Evolutionary conservation across 2,113 vertebrate genomes (phyloP), one percentile per base, ranked within the genome.

Genomic region (Panurus biarmicus): DNA sequence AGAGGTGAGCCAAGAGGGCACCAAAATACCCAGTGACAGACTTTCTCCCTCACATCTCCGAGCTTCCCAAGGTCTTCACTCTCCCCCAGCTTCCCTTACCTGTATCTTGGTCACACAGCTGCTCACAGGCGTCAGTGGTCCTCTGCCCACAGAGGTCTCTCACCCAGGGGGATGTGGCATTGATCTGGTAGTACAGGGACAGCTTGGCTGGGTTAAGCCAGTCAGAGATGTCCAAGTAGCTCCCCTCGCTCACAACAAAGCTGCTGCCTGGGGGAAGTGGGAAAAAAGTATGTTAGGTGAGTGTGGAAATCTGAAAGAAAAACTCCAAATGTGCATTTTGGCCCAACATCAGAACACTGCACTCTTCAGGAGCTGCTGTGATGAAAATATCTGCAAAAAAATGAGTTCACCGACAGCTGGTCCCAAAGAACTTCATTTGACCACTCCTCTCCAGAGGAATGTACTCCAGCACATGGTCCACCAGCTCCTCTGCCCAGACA

Each of bases 201-300:
- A 99, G 97, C 95, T 99, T 99, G 87, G 99, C 99, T 7, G 99
- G 99, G 94, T 99, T 99, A 36, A 99, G 95, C 99, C 99, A 99
- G 95, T 99, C 99, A 0, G 99, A 99, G 71, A 99, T 98, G 85
- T 99, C 99, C 98, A 99, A 94, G 97, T 98, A 99, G 96, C 99
- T 99, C 60, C 99, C 99, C 97, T 99, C 98, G 2, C 98, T 99
- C 93, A 99, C 98, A 77, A 99, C 99, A 25, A 99, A 99, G 97
- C 99, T 99, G 97, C 99, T 99, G 60, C 99, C 99, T 99, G 94
- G 14, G 75, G 42, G 5, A 7, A 42, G 14, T 15, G 19, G 31
- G 22, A 11, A 70, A 89, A 42, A 64, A 58, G 20, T 10, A 5
- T 15, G 8, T 70, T 85, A 90, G 21, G 9, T 11, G 18, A 83